Base-by-base conservation (phyloP, 1,140 invertebrate species). In the Ips nitidus region DNA sequence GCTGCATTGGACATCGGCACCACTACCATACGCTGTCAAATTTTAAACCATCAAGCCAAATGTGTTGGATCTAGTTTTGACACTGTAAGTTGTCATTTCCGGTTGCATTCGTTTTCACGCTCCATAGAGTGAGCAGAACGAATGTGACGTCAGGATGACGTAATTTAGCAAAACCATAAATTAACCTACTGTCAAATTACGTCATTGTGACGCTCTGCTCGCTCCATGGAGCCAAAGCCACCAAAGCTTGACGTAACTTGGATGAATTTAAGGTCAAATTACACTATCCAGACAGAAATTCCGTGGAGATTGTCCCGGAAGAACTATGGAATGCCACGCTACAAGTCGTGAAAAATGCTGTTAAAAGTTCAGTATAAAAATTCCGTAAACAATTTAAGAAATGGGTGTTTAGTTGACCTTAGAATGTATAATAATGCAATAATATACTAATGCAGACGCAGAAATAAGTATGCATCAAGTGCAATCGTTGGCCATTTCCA, bases 241-340 rank as follows among this genome's bases (percentile, higher is more conserved):
- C 1, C 22, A 2, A 50, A 50, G 22, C 7, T 2, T 50, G 1
- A 1, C 7, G 7, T 22, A 50, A 50, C 22, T 22, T 22, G 22
- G 22, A 22, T 22, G 22, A 22, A 22, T 22, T 22, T 22, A 22
- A 59, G 57, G 42, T 42, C 2, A 41, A n/a, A 4, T 41, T 62
- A 4, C 50, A 41, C 7, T 91, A 93, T 81, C 92, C 92, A 1
- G 78, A 89, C 70, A 86, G 86, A 58, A 92, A 91, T 5, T 90
- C 87, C 79, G 90, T 91, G 58, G 95, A 98, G 85, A 95, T 98
- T 59, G 89, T 95, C 77, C 94, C 95, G 1, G 89, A 96, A 74
- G 82, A 88, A 68, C 78, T 98, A 69, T 96, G 93, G 90, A 79
- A 82, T n/a, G 85, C 87, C 69, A 86, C 94, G 73, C 74, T 91